These are phyloP conservation scores for Nannoperca obscura DNA, from an alignment of 2,797 vertebrate genomes.

Conservation along the genomic window DNA sequence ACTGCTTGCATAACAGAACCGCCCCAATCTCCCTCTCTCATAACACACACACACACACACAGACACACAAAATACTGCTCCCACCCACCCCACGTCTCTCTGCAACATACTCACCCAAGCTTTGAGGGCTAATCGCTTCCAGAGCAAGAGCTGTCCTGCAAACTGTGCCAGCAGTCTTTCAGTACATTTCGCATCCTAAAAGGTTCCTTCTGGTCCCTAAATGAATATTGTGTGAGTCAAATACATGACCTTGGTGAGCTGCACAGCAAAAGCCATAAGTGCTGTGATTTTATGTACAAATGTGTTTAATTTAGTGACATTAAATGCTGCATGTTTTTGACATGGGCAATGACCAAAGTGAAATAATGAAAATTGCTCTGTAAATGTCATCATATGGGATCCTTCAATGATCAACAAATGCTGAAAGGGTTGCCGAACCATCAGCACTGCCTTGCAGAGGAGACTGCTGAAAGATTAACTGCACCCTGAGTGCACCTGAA, in stretches of 20 bases:
- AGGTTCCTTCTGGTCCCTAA: conserved; percentile 50
- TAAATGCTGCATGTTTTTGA: conserved; percentile 26
- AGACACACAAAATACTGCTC: conserved; percentile 38
- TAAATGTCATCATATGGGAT: conserved; percentile 33
- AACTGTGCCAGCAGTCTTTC: conserved; percentile 72
- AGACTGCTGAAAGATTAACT: not conserved
- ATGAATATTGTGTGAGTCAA: conserved; percentile 46
- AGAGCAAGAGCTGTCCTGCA: conserved; percentile 73
- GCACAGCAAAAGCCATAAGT: not conserved
- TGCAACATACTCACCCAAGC: conserved; percentile 73
- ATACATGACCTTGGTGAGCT: conserved; percentile 6
- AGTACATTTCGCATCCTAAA: conserved; percentile 64
- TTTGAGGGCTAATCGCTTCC: conserved; percentile 83
- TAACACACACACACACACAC: conserved; percentile 28
- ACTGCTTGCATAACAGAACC: conserved; percentile 76
- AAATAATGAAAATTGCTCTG: conserved; percentile 19
- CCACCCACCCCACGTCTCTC: conserved; percentile 60
- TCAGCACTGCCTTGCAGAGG: not conserved
- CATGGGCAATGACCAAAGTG: conserved; percentile 20
- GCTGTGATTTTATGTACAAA: conserved; percentile 37
- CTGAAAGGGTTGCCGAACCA: not conserved
- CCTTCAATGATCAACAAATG: conserved; percentile 4
- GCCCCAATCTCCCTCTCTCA: conserved; percentile 59
- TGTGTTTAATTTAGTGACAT: conserved; percentile 44
- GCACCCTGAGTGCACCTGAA: conserved; percentile 44